Percentiles rank a stretch among this genome's conserved stretches.
Evolutionary conservation across 1,140 invertebrate genomes (phyloP).

Genomic region (Anoplolepis gracilipes): DNA sequence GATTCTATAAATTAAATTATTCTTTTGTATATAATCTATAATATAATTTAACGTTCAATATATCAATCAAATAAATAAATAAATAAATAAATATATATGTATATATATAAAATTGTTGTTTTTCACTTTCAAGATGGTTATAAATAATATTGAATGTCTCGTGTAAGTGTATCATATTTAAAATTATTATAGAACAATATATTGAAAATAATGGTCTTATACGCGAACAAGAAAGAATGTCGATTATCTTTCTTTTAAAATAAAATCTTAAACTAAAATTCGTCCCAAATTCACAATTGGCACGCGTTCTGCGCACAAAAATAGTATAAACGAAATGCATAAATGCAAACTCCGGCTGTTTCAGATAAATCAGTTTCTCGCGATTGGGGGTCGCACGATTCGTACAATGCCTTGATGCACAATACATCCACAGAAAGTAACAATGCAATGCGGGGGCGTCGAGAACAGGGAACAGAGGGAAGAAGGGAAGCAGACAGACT

Average conservation of each 20-base stretch:
- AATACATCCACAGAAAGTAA: conserved; percentile 56
- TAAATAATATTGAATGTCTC: conserved; percentile 3
- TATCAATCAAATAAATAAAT: no score
- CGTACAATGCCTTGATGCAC: conserved; percentile 51
- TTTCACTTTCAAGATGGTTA: neutral
- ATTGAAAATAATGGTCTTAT: neutral
- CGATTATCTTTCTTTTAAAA: neutral
- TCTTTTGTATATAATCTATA: no score
- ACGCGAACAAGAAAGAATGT: neutral
- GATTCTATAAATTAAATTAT: neutral
- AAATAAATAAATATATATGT: no score
- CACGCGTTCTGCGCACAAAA: conserved; percentile 38
- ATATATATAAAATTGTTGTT: neutral
- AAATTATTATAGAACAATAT: neutral
- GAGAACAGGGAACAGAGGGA: conserved; percentile 42
- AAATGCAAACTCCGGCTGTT: conserved; percentile 34
- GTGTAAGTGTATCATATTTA: neutral
- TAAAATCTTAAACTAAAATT: neutral
- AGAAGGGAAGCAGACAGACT: conserved; percentile 41
- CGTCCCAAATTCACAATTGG: conserved; percentile 1
- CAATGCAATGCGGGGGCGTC: conserved; percentile 77
- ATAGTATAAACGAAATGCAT: neutral
- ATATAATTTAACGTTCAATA: no score
- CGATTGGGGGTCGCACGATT: neutral
- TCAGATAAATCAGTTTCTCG: conserved; percentile 51